Base-by-base conservation (phyloP, 2,113 vertebrate genomes). In the Rhinolophus sinicus region DNA sequence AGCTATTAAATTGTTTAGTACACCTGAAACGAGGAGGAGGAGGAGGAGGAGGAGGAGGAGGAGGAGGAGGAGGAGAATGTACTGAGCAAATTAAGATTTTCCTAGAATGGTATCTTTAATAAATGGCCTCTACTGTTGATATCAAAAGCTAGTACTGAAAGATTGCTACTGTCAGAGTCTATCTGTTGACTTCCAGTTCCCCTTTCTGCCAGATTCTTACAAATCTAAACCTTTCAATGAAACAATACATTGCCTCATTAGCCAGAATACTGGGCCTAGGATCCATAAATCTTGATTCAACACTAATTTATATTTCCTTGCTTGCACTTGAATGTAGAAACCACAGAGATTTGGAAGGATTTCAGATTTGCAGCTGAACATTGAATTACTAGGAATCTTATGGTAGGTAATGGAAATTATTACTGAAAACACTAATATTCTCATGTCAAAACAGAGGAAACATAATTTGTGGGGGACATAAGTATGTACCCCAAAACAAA, bases 161-260 rank as follows among this genome's bases (percentile, higher is more conserved):
- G 19, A 76, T 80, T 40, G 44, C 19, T 50, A n/a, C 26, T 85
- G 13, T 95, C 78, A 86, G 64, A 96, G 64, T 88, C 9, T 44
- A 47, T 64, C 70, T 72, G 44, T 44, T 65, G 54, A 93, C 52
- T 95, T 96, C 78, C 18, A 19, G 28, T 44, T 92, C 35, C 8
- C 19, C 30, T 73, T 69, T 83, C 11, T 72, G 30, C 7, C 19
- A 47, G 19, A 64, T 75, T 94, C 47, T 70, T 60, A 70, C 60
- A 90, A 84, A 81, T 52, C 14, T 70, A 67, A 18, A 35, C n/a
- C 40, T 84, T 69, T 81, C 77, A 76, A 30, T 73, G 62, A 83
- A 95, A 93, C 26, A 33, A 88, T 62, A 15, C 65, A 76, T 60
- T 84, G 60, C 15, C 28, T 94, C 62, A 80, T 90, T 93, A 92